Conservation (phyloP, 1,140 invertebrate species). For the Drosophila teissieri region DNA sequence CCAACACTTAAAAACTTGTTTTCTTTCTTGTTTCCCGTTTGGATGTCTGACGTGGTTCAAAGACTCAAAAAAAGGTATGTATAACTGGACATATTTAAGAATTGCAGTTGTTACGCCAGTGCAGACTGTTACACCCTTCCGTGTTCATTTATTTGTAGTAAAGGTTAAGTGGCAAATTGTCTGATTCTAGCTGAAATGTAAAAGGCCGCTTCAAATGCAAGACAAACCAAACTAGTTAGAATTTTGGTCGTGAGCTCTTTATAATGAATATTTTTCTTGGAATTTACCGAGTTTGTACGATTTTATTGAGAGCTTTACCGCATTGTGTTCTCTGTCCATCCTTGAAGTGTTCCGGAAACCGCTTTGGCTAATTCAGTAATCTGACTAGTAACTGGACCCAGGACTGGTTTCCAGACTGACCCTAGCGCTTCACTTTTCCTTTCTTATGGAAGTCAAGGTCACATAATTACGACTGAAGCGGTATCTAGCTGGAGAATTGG, state of each 20-base stretch:
- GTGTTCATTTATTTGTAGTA: conserved; percentile 18
- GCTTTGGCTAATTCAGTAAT: no score
- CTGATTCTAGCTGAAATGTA: neutral
- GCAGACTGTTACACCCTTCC: conserved; percentile 7
- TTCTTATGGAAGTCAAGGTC: conserved; percentile 77
- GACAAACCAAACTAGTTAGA: no score
- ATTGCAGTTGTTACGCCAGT: neutral
- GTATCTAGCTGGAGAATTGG: conserved; percentile 15
- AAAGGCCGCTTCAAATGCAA: no score
- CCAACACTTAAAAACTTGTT: conserved; percentile 32
- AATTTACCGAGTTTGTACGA: no score
- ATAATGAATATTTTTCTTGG: no score
- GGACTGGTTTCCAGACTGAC: conserved; percentile 60
- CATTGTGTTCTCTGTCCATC: no score
- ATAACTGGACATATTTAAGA: conserved; percentile 6
- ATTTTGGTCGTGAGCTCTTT: no score
- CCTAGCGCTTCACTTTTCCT: conserved; percentile 68
- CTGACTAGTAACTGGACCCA: neutral
- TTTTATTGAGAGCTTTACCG: no score
- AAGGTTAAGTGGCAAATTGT: neutral
- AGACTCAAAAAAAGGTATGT: conserved; percentile 15
- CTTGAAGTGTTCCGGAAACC: no score
- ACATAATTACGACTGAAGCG: conserved; percentile 22
- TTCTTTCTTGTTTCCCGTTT: conserved; percentile 36
- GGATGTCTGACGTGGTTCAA: conserved; percentile 19